Conservation (phyloP, 2,888 invertebrate genomes). For the Trichogramma evanescens region DNA sequence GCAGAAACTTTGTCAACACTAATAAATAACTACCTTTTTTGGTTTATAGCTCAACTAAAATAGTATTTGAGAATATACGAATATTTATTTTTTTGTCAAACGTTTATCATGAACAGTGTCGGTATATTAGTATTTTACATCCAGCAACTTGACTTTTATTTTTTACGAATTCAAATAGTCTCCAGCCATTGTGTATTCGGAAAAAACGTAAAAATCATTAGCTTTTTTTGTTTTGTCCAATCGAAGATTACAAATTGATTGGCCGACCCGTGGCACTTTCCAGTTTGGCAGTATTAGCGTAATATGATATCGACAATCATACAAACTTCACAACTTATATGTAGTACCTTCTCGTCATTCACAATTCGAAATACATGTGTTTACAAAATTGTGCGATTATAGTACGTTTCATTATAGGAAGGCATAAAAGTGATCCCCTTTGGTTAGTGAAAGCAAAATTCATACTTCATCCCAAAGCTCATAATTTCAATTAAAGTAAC, state of each 20-base stretch:
- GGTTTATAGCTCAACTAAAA: too few relatives aligned
- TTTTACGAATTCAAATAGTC: too few relatives aligned
- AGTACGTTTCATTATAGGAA: background rate
- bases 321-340: slow-evolving; percentile 8
- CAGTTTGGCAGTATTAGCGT: slow-evolving; percentile 33
- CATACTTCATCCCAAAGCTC: slow-evolving; percentile 11
- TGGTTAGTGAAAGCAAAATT: background rate
- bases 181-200: too few relatives aligned
- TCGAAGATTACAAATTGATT: background rate
- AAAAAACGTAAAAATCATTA: too few relatives aligned
- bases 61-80: too few relatives aligned
- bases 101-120: too few relatives aligned
- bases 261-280: slow-evolving; percentile 26
- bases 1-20: too few relatives aligned
- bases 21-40: too few relatives aligned
- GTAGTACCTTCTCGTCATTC: slow-evolving; percentile 18
- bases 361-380: background rate
- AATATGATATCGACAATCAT: slow-evolving; percentile 6
- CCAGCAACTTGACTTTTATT: too few relatives aligned
- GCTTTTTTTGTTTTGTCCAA: too few relatives aligned
- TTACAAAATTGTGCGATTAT: background rate
- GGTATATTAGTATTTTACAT: too few relatives aligned
- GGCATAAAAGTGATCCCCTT: slow-evolving; percentile 9
- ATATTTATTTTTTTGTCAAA: too few relatives aligned
- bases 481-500: slow-evolving; percentile 1